Conservation (phyloP, 2,888 invertebrate genomes). For the Clistopyga incitator region DNA sequence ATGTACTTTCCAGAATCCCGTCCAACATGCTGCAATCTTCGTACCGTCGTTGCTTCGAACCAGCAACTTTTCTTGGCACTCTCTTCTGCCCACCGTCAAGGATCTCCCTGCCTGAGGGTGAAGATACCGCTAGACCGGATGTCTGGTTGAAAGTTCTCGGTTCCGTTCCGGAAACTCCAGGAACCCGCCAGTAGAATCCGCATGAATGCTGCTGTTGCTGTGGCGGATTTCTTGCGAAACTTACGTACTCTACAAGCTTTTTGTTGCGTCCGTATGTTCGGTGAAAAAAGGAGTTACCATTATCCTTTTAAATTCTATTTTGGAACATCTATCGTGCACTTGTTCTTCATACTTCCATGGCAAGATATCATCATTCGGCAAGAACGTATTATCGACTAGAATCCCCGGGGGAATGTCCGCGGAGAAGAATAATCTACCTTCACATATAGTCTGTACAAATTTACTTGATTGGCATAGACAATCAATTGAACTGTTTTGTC, state of each 20-base stretch:
- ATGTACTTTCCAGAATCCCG: constrained; percentile 43
- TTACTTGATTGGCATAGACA: too few species aligned
- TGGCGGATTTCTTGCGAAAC: constrained; percentile 30
- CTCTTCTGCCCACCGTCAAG: constrained; percentile 39
- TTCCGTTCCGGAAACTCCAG: constrained; percentile 66
- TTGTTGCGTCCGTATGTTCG: constrained; percentile 29
- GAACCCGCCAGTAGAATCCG: constrained; percentile 43
- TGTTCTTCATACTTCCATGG: constrained; percentile 28
- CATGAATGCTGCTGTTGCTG: background rate
- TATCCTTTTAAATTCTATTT: constrained; percentile 35
- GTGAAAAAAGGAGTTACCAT: constrained; percentile 42
- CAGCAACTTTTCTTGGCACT: constrained; percentile 66
- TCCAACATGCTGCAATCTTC: constrained; percentile 14
- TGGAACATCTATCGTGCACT: constrained; percentile 28
- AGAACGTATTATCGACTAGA: background rate
- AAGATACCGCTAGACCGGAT: constrained; percentile 66
- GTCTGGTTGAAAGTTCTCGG: constrained; percentile 66
- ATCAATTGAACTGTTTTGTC: too few species aligned
- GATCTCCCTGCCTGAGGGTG: constrained; percentile 47
- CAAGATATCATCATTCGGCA: background rate
- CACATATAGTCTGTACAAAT: too few species aligned
- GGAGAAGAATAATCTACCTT: too few species aligned
- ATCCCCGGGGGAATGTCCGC: background rate
- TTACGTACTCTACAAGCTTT: constrained; percentile 59
- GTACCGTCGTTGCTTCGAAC: constrained; percentile 44